Evolutionary conservation across 2,113 vertebrate genomes (phyloP), one percentile per base, ranked within the genome.

Genomic region (Sterrhoptilus dennistouni): DNA sequence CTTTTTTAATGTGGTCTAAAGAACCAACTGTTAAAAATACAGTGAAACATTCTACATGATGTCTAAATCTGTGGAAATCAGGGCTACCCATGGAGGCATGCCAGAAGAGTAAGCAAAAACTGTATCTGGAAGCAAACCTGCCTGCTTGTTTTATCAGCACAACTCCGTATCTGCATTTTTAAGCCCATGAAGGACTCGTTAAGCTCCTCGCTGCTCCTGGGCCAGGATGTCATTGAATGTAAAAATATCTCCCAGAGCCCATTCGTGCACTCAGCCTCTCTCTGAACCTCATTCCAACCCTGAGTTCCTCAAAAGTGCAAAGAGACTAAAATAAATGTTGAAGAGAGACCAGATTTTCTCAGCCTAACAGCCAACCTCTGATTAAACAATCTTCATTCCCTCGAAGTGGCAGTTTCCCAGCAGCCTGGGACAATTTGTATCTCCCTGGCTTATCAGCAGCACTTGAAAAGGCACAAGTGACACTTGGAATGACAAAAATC

Each of bases 401-500:
- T 84, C 35, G 1, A 80, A 86, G 75, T 64, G 72, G 80, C 13
- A 31, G 64, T 57, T 92, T 77, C 86, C 33, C 86, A 86, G 88
- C 74, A 86, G 76, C 77, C 78, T 24, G 63, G 60, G 56, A 89
- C 35, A 64, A 66, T 87, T 53, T 33, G 3, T 54, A 72, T 36
- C 90, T 80, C 21, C 14, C 0, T 2, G 50, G 84, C 61, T 94
- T 96, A 95, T 85, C 90, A 69, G 78, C 85, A 90, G 82, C 77
- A 87, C 81, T 84, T 53, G 49, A 93, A 89, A 89, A 94, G 91
- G 91, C 71, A 84, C 66, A 82, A 97, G 94, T 70, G 70, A 79
- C 78, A 65, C 84, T 77, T 65, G 93, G 94, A 95, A 97, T 91
- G 93, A 85, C 95, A 96, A 95, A 93, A 90, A 90, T 96, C 75